phyloP scores from a whole-genome alignment of 1,140 invertebrate species.

The Apocrypta bakeri region DNA sequence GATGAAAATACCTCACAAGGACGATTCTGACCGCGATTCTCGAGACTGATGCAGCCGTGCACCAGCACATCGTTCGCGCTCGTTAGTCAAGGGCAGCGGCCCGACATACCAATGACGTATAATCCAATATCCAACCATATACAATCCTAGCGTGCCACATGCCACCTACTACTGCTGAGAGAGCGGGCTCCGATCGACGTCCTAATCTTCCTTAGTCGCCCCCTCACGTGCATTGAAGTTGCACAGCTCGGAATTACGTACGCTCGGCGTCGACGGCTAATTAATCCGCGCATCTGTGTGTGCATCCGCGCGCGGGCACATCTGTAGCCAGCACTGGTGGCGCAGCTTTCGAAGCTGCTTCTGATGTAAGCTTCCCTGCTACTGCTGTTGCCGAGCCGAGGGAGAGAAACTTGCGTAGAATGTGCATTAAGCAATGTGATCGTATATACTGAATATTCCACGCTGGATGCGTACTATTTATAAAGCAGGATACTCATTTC shows the following conservation, averaged over 20 bases:
- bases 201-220: neutral
- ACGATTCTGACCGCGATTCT: slow-evolving; percentile 28
- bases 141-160: neutral
- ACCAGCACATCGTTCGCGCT: neutral
- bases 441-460: neutral
- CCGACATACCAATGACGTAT: slow-evolving; percentile 47
- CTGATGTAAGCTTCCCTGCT: neutral
- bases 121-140: slow-evolving; percentile 45
- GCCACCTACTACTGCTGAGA: neutral
- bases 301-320: neutral
- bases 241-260: slow-evolving; percentile 24
- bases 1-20: slow-evolving; percentile 41
- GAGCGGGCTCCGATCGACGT: slow-evolving; percentile 1
- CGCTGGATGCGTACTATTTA: neutral
- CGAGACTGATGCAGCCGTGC: neutral
- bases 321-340: neutral
- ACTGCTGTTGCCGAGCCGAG: too few relatives aligned
- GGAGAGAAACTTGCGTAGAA: neutral
- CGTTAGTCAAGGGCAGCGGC: slow-evolving; percentile 33
- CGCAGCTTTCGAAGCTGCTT: neutral
- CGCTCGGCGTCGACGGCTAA: neutral
- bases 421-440: neutral
- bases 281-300: neutral
- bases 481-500: neutral
- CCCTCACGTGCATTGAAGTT: slow-evolving; percentile 13